Base-by-base conservation (phyloP, 30 jellyfish, hydroid and myxozoan species). In the Euphysa ruthae region DNA sequence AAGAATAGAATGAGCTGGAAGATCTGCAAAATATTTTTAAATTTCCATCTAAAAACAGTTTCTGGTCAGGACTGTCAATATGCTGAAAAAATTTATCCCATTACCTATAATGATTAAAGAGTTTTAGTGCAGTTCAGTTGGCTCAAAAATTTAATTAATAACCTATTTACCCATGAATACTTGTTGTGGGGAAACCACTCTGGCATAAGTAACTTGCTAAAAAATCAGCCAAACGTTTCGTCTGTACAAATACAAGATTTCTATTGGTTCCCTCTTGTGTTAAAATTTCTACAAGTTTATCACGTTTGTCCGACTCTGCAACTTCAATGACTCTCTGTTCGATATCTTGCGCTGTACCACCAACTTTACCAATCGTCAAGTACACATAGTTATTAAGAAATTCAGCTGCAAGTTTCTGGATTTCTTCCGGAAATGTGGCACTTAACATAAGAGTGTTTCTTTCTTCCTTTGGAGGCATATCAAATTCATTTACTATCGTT, bases 401-500 rank as follows among this genome's bases (percentile, higher is more conserved):
- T n/a, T 80, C 76, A 10, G 75, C 90, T 16, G 97, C 97, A 19
- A 88, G 77, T 25, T 33, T 43, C 63, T 91, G 95, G 25, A 91
- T 82, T 14, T 61, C 60, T 68, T 78, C 94, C 0, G 95, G 99
- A 26, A 91, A 91, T n/a, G 99, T 91, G 16, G 99, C 99, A 60
- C 99, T 91, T 32, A 82, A 73, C 99, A 91, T 91, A 28, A 77
- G 71, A 0, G 94, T 91, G 28, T 71, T 93, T n/a, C 95, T 61
- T 46, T 65, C 63, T 27, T 77, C 94, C 58, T 78, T 77, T 2
- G 82, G 49, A 1, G 99, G 95, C 99, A 91, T 82, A 18, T 82
- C 90, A 35, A 42, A 78, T 19, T 83, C 86, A 24, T 68, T 55
- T 23, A 77, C 43, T 32, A 91, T 91, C 24, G 90, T 20, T 32